Percentiles rank a stretch among this genome's conserved stretches.
These are phyloP conservation scores for Acrocephalus arundinaceus DNA, from an alignment of 2,113 vertebrate species.

Conservation along the genomic window DNA sequence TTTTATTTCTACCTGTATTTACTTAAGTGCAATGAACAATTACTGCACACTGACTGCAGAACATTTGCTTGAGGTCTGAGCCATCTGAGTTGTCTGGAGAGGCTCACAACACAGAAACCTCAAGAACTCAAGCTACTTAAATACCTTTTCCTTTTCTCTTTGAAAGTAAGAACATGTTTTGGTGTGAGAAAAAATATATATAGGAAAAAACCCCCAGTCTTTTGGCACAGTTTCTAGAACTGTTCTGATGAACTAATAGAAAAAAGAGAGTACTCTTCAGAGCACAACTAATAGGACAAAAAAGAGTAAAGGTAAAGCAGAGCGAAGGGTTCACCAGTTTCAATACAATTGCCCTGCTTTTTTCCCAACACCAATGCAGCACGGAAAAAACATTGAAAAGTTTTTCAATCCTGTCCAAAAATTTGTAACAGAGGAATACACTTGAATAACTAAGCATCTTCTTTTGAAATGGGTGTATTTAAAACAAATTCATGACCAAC, in stretches of 20 bases:
- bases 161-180: neutral
- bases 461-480: neutral
- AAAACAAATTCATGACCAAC: neutral
- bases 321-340: neutral
- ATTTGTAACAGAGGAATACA: neutral
- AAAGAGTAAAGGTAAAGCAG: neutral
- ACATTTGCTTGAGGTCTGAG: neutral
- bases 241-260: neutral
- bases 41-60: neutral
- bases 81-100: neutral
- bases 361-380: neutral
- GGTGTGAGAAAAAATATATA: neutral
- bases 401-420: neutral
- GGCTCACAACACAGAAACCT: neutral
- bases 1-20: neutral
- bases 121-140: neutral
- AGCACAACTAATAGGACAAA: neutral
- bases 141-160: neutral
- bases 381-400: neutral
- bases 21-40: neutral
- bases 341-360: neutral
- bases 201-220: rapidly evolving
- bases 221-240: neutral
- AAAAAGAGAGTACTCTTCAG: neutral
- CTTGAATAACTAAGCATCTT: neutral